Conservation (phyloP, 1,140 invertebrate genomes). For the Brachionus asplanchnoidis region DNA sequence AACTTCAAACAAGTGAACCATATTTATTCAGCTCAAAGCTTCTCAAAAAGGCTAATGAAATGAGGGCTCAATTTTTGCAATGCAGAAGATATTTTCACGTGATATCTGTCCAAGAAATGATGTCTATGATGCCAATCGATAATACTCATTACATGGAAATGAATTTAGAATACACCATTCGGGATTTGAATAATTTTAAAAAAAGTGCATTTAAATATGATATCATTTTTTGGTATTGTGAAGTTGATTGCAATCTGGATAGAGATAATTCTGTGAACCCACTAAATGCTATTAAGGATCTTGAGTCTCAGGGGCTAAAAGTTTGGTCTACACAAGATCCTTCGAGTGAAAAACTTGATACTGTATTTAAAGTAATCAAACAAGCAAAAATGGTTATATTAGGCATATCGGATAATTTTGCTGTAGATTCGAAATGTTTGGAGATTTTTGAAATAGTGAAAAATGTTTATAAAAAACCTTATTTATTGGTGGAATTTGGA, state of each 20-base stretch:
- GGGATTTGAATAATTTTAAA: slow-evolving; percentile 48
- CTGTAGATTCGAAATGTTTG: background rate
- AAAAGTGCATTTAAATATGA: slow-evolving; percentile 46
- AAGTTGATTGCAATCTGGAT: background rate
- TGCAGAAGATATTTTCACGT: slow-evolving; percentile 55
- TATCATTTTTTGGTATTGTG: slow-evolving; percentile 48
- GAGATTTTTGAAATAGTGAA: background rate
- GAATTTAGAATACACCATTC: slow-evolving; percentile 50
- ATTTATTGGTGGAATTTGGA: slow-evolving; percentile 26
- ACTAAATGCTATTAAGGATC: slow-evolving; percentile 44
- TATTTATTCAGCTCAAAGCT: slow-evolving; percentile 48
- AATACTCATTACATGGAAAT: slow-evolving; percentile 48
- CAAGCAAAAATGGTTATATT: background rate
- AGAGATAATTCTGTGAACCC: slow-evolving; percentile 42
- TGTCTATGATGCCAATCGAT: slow-evolving; percentile 49
- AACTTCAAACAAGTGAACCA: background rate
- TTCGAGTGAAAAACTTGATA: background rate
- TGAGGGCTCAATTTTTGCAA: slow-evolving; percentile 53
- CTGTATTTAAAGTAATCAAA: background rate
- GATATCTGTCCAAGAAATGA: slow-evolving; percentile 51
- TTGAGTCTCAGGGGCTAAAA: slow-evolving; percentile 41
- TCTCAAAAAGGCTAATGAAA: slow-evolving; percentile 48
- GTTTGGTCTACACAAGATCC: background rate
- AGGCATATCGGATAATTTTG: background rate
- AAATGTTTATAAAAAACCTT: background rate